Base-by-base conservation (phyloP, 2,888 invertebrate genomes). In the Nysson spinosus region DNA sequence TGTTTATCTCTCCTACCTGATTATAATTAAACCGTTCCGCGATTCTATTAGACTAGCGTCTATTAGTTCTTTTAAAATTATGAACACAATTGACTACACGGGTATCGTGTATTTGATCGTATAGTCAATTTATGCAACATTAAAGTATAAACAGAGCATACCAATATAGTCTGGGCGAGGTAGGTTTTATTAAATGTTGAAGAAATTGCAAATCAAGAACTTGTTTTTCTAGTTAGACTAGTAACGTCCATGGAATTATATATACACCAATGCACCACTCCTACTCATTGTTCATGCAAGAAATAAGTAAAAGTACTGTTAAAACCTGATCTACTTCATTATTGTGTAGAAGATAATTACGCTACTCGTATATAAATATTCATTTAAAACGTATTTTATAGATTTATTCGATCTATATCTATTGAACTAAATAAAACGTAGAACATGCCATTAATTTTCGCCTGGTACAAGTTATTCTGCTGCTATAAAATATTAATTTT, bases 181-280 rank as follows among this genome's bases (percentile, higher is more conserved):
- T n/a, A n/a, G n/a, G n/a, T n/a, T 40, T 49, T 32, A 44, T 57
- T 63, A 46, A 37, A 42, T 61, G 26, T 44, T 26, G 49, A 52
- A 54, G 61, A 68, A 44, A 72, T 54, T 78, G 69, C 54, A 74
- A 78, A 78, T 68, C 68, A 64, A 64, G 65, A 74, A 78, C 78
- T 79, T 75, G 78, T 81, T 79, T 80, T 81, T 69, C 81, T 79
- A 69, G 71, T 75, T 74, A 54, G 61, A 60, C 57, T 50, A 57
- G 70, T 58, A 75, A 77, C 37, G 78, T 78, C 73, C 75, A 78
- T 79, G 78, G 75, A 76, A 74, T 75, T 79, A 74, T 73, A 75
- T 64, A 72, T 71, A 58, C 70, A 63, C 63, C 42, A 65, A 55
- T 47, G 35, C 49, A 64, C 77, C 82, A 79, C 82, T 69, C 82